phyloP scores from a whole-genome alignment of 2,113 vertebrate species.

The Amphiprion percula region DNA sequence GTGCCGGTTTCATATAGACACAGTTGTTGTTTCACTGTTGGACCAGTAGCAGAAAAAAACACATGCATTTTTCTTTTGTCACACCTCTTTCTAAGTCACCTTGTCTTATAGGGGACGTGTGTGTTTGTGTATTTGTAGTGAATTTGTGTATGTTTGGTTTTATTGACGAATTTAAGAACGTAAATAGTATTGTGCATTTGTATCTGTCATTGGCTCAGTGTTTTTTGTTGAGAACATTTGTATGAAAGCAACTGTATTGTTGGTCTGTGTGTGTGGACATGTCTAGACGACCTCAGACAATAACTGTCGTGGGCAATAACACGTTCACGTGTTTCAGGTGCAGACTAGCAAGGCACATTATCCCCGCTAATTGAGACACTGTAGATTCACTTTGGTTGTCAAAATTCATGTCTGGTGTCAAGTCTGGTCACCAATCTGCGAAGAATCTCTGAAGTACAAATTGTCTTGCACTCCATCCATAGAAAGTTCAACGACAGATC shows the following conservation, averaged over 20 bases:
- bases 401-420: constrained; percentile 15
- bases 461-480: not conserved
- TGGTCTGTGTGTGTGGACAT: constrained; percentile 28
- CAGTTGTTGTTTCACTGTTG: constrained; percentile 23
- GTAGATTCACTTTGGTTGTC: constrained; percentile 8
- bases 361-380: constrained; percentile 2
- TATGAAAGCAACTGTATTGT: constrained; percentile 5
- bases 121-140: not conserved
- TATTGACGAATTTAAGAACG: not conserved
- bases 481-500: not conserved
- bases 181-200: not conserved
- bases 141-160: not conserved
- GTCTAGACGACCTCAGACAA: constrained; percentile 70
- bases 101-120: not conserved
- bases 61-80: constrained; percentile 5
- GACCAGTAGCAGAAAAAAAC: constrained; percentile 9
- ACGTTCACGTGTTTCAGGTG: constrained; percentile 25
- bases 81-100: not conserved
- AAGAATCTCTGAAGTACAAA: not conserved
- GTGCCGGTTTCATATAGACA: constrained; percentile 44
- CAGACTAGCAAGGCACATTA: constrained; percentile 3
- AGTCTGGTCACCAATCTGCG: constrained; percentile 14
- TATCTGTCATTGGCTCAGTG: not conserved
- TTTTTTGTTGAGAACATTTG: constrained; percentile 1
- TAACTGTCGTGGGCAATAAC: constrained; percentile 14